These are phyloP conservation scores for Pao palembangensis DNA, from an alignment of 2,113 vertebrate species.

Conservation along the genomic window DNA sequence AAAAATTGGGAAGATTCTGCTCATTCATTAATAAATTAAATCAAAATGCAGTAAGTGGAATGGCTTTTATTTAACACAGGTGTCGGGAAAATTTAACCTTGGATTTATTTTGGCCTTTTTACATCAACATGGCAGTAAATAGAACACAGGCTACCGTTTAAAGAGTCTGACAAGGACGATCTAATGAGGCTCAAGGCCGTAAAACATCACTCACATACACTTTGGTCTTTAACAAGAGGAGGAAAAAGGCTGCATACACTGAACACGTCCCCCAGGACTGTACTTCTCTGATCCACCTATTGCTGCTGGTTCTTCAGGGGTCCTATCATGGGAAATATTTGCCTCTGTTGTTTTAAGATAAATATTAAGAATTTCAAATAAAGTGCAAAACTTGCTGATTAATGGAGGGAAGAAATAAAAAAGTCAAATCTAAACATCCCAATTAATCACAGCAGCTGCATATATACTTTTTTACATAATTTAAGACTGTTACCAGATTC, in stretches of 20 bases:
- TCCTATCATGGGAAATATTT: too few relatives aligned
- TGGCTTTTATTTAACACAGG: too few relatives aligned
- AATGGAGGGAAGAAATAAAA: conserved; percentile 18
- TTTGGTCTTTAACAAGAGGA: conserved; percentile 14
- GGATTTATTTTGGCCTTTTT: conserved; percentile 2
- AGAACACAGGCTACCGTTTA: background rate
- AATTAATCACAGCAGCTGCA: conserved; percentile 4
- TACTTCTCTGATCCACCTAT: background rate
- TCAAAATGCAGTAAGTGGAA: too few relatives aligned
- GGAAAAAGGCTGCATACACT: conserved; percentile 3
- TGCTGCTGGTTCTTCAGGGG: background rate
- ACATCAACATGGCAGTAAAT: background rate
- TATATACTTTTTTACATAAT: conserved; percentile 19
- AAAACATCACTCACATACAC: background rate
- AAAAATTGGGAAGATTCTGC: too few relatives aligned
- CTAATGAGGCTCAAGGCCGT: too few relatives aligned
- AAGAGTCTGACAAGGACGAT: too few relatives aligned
- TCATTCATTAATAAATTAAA: too few relatives aligned
- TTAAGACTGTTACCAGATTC: conserved; percentile 24
- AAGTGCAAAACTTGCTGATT: conserved; percentile 33
- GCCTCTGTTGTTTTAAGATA: too few relatives aligned
- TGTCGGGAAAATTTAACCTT: background rate
- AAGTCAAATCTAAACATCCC: background rate
- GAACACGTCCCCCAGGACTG: background rate
- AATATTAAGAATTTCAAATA: conserved; percentile 16